A percentile compares a stretch with the other conserved stretches of the same genome.
These are phyloP conservation scores for Ischnus inquisitorius DNA, from an alignment of 2,888 invertebrate genomes.

Conservation along the genomic window DNA sequence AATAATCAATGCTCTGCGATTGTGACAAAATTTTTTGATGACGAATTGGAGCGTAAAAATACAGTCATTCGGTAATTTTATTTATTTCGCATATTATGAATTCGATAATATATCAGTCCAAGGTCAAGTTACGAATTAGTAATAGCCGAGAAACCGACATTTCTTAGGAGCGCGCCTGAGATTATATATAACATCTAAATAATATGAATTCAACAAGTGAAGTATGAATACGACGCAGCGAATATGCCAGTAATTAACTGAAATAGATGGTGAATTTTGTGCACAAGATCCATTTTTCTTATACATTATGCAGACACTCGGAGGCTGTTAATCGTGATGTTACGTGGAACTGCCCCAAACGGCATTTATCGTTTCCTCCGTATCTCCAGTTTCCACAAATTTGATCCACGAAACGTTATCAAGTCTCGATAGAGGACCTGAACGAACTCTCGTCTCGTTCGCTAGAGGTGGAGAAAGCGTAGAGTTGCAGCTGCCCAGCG, in stretches of 20 bases:
- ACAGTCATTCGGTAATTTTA: not conserved
- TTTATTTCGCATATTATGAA: not conserved
- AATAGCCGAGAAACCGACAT: not conserved
- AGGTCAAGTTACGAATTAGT: not conserved
- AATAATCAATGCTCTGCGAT: too few species aligned
- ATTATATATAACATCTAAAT: too few species aligned
- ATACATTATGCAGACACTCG: not conserved
- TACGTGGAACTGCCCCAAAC: not conserved
- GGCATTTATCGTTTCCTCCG: not conserved
- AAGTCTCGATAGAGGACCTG: slow-evolving; percentile 13
- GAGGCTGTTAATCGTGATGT: not conserved
- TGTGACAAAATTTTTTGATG: not conserved
- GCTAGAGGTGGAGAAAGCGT: not conserved
- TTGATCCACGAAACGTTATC: slow-evolving; percentile 5
- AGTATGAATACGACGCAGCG: not conserved
- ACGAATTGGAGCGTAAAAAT: not conserved
- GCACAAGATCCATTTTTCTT: not conserved
- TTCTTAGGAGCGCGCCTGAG: too few species aligned
- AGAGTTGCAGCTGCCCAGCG: slow-evolving; percentile 1
- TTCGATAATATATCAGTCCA: not conserved
- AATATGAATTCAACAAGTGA: too few species aligned
- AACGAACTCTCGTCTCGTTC: slow-evolving; percentile 3
- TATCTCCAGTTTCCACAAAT: not conserved
- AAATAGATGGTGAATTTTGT: not conserved
- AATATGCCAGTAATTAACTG: not conserved